Conservation (phyloP, 2,797 vertebrate species). For the Cossypha dichroa region DNA sequence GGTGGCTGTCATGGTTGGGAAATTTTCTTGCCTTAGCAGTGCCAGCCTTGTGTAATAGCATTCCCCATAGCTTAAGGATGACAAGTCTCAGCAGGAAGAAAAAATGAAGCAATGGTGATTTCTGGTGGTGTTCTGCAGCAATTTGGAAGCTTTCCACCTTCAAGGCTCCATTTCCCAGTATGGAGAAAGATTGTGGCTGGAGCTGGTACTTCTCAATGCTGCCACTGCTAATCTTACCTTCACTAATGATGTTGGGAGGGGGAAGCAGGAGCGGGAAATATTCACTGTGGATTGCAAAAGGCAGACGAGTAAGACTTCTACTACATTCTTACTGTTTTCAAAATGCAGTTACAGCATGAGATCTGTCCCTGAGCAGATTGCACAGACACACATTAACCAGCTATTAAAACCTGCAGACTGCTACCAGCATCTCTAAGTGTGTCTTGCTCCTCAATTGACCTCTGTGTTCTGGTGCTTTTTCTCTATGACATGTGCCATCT, state of each 20-base stretch:
- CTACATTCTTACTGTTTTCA: background rate
- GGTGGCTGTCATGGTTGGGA: background rate
- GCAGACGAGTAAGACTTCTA: background rate
- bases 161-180: background rate
- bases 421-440: background rate
- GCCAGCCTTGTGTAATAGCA: slow-evolving; percentile 32
- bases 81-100: slow-evolving; percentile 13
- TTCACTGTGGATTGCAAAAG: background rate
- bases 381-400: background rate
- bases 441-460: background rate
- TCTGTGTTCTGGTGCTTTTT: background rate
- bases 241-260: background rate
- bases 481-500: background rate
- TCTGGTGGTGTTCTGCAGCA: slow-evolving; percentile 20
- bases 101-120: slow-evolving; percentile 35
- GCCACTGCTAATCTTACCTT: background rate
- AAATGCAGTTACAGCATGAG: background rate
- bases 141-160: slow-evolving; percentile 41
- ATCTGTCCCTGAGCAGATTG: background rate
- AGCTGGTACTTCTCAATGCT: background rate
- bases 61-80: background rate
- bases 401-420: background rate
- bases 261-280: background rate
- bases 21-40: background rate
- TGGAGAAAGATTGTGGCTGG: background rate